Conservation (phyloP, 2,113 vertebrate species). For the Erpornis zantholeuca region DNA sequence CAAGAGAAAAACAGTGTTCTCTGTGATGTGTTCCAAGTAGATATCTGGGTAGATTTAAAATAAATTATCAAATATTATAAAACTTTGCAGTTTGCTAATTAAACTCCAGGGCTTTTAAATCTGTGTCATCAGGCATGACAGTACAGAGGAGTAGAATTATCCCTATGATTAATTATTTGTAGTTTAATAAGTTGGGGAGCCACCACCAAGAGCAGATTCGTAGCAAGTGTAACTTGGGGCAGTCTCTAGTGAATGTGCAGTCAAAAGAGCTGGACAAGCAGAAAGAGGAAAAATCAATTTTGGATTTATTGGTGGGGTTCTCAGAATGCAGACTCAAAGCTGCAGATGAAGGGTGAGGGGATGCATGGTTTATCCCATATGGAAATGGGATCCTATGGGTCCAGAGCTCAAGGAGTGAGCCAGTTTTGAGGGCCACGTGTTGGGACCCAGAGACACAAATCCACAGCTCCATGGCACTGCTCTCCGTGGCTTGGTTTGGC, state of each 20-base stretch:
- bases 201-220: background rate
- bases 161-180: background rate
- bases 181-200: background rate
- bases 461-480: no score
- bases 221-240: fast-evolving
- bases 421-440: background rate
- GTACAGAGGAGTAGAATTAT: background rate
- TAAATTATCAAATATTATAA: background rate
- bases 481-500: background rate
- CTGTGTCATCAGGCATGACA: background rate
- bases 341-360: background rate
- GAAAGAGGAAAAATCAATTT: background rate
- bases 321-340: background rate
- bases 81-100: background rate
- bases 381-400: background rate
- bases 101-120: background rate
- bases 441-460: background rate
- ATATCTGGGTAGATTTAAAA: background rate
- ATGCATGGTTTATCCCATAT: background rate
- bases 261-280: background rate
- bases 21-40: background rate
- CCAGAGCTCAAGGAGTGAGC: background rate
- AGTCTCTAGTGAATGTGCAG: background rate
- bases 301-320: background rate
- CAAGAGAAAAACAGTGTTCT: background rate